Base-by-base conservation (phyloP, 2,888 invertebrate genomes). In the Synergus umbraculus region DNA sequence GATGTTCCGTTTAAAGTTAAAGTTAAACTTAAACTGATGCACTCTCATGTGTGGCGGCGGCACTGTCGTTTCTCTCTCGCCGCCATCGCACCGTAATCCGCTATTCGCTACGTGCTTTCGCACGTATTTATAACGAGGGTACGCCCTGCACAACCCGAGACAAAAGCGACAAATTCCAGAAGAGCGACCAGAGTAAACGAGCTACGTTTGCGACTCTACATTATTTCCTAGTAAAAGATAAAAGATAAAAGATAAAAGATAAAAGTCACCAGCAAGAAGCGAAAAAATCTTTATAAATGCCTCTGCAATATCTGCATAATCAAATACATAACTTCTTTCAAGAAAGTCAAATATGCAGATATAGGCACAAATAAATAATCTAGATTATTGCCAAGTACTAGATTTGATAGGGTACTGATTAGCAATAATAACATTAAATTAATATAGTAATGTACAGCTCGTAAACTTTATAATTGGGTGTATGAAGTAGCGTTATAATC, bases 1-100 rank as follows among this genome's bases (percentile, higher is more conserved):
- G 78, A 69, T 63, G 63, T 69, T 78, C 60, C 69, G 78, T 78
- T 78, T 69, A 67, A 63, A 73, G 37, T 54, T 73, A 67, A 63
- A 73, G n/a, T n/a, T n/a, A n/a, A n/a, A n/a, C 54, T 54, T 73
- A 73, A 73, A 73, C 69, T 73, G 49, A 73, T 73, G 73, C 73
- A 73, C 69, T 73, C 49, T 49, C 69, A 73, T 49, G 41, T 73
- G 73, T n/a, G n/a, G 73, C 54, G 73, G 73, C 73, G 73, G 54
- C 73, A 73, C 73, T 37, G n/a, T 73, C 73, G 73, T 73, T 73
- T 54, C 73, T 69, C 69, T 73, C 54, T 49, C 54, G 54, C 29
- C 73, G 73, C 73, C 73, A 73, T 73, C 37, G 73, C 73, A 73
- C 29, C 54, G 73, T 37, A 73, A 73, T 73, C 73, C 54, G 73